Conservation (phyloP, 2,888 invertebrate genomes). For the Noctua janthina region DNA sequence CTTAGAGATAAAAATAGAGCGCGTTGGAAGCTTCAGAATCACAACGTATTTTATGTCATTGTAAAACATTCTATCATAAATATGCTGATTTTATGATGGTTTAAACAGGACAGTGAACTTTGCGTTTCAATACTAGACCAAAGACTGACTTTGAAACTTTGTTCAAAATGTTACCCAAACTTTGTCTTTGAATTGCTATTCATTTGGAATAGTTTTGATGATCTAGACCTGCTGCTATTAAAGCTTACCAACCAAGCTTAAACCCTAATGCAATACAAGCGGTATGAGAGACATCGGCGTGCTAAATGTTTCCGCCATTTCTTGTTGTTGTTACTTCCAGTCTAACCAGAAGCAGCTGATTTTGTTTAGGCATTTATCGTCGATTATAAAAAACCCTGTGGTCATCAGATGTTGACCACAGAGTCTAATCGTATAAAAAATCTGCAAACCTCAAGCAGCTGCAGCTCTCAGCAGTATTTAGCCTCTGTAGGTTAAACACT, state of each 20-base stretch:
- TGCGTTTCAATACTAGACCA: slow-evolving; percentile 10
- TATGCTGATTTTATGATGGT: neutral
- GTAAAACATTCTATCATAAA: slow-evolving; percentile 1
- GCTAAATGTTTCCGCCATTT: too few relatives aligned
- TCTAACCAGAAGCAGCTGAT: neutral
- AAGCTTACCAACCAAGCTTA: neutral
- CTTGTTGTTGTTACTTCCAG: neutral
- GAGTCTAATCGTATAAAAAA: too few relatives aligned
- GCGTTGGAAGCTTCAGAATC: neutral
- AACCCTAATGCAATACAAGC: neutral
- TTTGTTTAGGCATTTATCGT: neutral
- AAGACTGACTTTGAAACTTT: slow-evolving; percentile 4
- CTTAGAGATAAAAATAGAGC: neutral
- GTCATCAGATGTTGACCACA: too few relatives aligned
- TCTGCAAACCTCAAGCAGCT: too few relatives aligned
- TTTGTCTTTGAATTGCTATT: slow-evolving; percentile 8
- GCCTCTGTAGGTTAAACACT: too few relatives aligned
- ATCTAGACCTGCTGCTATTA: neutral
- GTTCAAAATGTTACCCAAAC: slow-evolving; percentile 1
- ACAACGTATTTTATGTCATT: neutral
- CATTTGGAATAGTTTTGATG: slow-evolving; percentile 7
- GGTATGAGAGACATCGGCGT: neutral
- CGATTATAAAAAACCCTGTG: too few relatives aligned
- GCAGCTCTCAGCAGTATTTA: too few relatives aligned
- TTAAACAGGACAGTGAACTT: neutral